Conservation (phyloP, 2,113 vertebrate species). For the Grammomys dolichurus region DNA sequence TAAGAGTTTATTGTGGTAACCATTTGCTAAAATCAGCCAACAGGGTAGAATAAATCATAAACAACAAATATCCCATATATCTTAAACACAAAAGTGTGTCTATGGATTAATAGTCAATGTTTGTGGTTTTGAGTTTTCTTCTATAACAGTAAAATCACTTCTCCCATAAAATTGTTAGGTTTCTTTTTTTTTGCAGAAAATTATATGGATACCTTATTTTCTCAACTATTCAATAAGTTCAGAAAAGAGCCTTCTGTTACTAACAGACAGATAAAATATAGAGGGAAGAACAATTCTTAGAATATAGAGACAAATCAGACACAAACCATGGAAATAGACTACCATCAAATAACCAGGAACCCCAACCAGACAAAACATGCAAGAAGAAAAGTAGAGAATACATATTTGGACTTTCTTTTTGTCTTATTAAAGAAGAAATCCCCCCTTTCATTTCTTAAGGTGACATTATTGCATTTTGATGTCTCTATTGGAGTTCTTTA, state of each 20-base stretch:
- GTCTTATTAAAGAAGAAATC: not conserved
- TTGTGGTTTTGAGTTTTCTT: not conserved
- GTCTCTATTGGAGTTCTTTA: not conserved
- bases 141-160: not conserved
- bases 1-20: not conserved
- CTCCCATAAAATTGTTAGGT: not conserved
- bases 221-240: not conserved
- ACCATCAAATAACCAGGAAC: not conserved
- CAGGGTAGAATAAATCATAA: accelerated
- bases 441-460: no score
- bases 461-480: not conserved
- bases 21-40: not conserved
- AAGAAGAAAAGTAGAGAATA: not conserved
- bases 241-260: not conserved
- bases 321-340: not conserved
- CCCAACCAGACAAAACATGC: not conserved
- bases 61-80: not conserved
- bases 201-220: not conserved
- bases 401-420: not conserved
- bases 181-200: not conserved
- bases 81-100: not conserved
- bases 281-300: not conserved
- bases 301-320: not conserved
- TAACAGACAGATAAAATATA: not conserved
- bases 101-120: not conserved